Evolutionary conservation across 1,140 invertebrate species (phyloP).

Genomic region (Anoplophora glabripennis): DNA sequence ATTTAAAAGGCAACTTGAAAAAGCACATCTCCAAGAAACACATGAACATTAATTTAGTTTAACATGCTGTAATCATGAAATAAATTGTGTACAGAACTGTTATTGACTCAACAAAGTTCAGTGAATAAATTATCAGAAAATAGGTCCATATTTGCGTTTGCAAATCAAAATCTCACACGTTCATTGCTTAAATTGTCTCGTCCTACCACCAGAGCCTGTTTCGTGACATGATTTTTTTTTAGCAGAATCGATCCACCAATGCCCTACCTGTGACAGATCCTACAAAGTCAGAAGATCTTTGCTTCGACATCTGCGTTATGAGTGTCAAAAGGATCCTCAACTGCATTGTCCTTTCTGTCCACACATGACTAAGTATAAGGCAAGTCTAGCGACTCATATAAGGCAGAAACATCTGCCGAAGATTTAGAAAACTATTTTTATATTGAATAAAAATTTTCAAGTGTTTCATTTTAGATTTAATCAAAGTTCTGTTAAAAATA

Average conservation of each 20-base stretch:
- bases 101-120: too few species aligned
- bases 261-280: conserved; percentile 53
- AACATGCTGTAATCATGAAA: too few species aligned
- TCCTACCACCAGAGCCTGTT: background rate
- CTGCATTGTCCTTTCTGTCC: conserved; percentile 56
- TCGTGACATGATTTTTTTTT: conserved; percentile 2
- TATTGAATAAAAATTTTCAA: too few species aligned
- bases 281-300: conserved; percentile 55
- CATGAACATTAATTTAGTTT: background rate
- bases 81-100: too few species aligned
- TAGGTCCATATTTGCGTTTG: too few species aligned
- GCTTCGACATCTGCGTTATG: conserved; percentile 61
- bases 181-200: too few species aligned
- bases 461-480: too few species aligned
- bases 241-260: conserved; percentile 14
- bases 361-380: conserved; percentile 47
- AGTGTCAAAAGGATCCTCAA: conserved; percentile 62
- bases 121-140: too few species aligned
- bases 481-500: too few species aligned
- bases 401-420: conserved; percentile 16
- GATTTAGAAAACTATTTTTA: too few species aligned
- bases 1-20: conserved; percentile 33
- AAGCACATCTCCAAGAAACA: conserved; percentile 27
- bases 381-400: conserved; percentile 47
- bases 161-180: too few species aligned